These are phyloP conservation scores for Apamea monoglypha DNA, from an alignment of 2,888 invertebrate species.

Conservation along the genomic window DNA sequence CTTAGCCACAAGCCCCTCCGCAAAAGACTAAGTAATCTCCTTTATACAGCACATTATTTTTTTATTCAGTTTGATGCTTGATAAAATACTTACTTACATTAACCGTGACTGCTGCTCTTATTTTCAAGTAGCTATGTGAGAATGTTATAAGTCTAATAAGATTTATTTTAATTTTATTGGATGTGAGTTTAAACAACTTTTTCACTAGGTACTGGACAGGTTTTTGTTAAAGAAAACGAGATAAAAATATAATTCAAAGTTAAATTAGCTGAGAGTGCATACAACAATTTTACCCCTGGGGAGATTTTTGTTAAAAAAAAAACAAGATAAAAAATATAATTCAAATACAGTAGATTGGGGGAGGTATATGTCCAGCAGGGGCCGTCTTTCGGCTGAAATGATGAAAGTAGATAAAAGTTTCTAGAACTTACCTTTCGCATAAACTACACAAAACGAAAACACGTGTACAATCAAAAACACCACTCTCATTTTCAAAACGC, in stretches of 20 bases:
- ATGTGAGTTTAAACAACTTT: neutral
- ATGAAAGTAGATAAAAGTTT: neutral
- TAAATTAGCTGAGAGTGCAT: too few relatives aligned
- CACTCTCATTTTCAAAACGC: constrained; percentile 66
- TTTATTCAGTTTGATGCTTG: too few relatives aligned
- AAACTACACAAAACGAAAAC: constrained; percentile 66
- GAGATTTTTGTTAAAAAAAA: neutral
- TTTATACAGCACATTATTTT: too few relatives aligned
- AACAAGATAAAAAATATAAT: neutral
- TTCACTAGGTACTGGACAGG: too few relatives aligned
- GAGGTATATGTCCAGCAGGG: too few relatives aligned
- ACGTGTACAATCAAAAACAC: constrained; percentile 62
- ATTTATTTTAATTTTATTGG: neutral
- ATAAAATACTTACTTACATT: too few relatives aligned
- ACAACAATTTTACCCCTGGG: neutral
- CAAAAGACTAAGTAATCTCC: too few relatives aligned
- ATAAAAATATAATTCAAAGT: neutral
- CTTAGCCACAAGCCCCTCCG: too few relatives aligned
- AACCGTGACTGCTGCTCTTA: neutral
- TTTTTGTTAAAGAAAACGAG: neutral
- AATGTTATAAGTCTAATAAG: neutral
- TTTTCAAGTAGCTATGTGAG: neutral
- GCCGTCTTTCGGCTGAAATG: neutral
- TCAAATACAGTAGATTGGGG: neutral
- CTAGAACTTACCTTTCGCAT: constrained; percentile 75